These are phyloP conservation scores for Thinocorus orbignyianus DNA, from an alignment of 2,113 vertebrate species.

Conservation along the genomic window DNA sequence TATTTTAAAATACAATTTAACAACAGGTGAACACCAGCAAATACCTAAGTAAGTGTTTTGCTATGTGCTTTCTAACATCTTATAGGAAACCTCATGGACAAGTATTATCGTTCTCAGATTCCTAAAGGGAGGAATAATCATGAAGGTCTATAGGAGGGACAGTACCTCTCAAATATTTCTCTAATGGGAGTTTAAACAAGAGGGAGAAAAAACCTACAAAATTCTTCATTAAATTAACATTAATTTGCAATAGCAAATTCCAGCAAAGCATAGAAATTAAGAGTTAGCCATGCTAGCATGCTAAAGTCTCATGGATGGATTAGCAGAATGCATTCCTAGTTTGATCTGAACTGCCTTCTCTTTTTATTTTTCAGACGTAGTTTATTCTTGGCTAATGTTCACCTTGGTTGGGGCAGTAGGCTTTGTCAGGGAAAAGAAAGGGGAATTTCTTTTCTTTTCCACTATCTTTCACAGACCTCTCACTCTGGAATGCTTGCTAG, in stretches of 20 bases:
- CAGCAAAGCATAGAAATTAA: constrained; percentile 25
- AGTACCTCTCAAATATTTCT: not conserved
- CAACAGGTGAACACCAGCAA: not conserved
- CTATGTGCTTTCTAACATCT: not conserved
- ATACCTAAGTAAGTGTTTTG: not conserved
- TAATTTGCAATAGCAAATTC: constrained; percentile 18
- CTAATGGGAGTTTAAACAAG: not conserved
- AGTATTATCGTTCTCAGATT: constrained; percentile 19
- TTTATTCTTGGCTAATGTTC: not conserved
- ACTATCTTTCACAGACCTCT: not conserved
- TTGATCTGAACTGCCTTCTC: not conserved
- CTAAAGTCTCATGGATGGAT: not conserved
- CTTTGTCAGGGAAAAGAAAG: not conserved
- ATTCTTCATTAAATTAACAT: not conserved
- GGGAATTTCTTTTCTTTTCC: not conserved
- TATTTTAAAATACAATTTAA: not conserved
- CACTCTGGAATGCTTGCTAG: not conserved
- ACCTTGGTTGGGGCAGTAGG: not conserved
- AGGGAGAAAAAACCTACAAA: not conserved
- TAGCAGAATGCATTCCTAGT: not conserved
- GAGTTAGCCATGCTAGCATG: not conserved
- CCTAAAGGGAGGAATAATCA: not conserved
- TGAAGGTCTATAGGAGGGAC: not conserved
- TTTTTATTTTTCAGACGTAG: not conserved
- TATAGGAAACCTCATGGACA: constrained; percentile 13